Evolutionary conservation across 2,888 invertebrate genomes (phyloP), one percentile per base, ranked within the genome.

Genomic region (Stictocephala bisonia): DNA sequence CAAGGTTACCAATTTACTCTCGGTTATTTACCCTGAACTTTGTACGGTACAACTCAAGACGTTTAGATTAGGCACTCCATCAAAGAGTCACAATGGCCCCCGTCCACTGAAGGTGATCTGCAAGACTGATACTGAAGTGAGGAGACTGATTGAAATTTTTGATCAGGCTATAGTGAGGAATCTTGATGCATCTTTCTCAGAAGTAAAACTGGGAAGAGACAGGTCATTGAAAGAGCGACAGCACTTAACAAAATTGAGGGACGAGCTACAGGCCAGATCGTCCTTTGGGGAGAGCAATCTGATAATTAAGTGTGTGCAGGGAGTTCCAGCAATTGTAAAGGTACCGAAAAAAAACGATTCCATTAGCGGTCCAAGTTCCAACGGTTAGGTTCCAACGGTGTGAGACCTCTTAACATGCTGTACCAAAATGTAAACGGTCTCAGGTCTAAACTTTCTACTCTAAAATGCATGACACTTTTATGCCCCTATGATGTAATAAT

Each of bases 341-440:
- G n/a, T n/a, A n/a, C n/a, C n/a, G n/a, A n/a, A n/a, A n/a, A n/a
- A n/a, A n/a, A 56, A 56, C 18, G 29, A 31, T 2, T n/a, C n/a
- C n/a, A n/a, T n/a, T n/a, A n/a, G n/a, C n/a, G n/a, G n/a, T n/a
- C n/a, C n/a, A n/a, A n/a, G n/a, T n/a, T n/a, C n/a, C n/a, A n/a
- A n/a, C n/a, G n/a, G n/a, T n/a, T 29, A 56, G 18, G 2, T 7
- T 56, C 9, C 56, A 56, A 56, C 56, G 56, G 56, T 56, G 29
- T 29, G 18, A 13, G 3, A 31, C 31, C 53, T 6, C 15, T 53
- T 29, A 29, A 18, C 13, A 29, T 29, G 29, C 18, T 29, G 31
- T 56, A 56, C 31, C 31, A 56, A 29, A 56, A 56, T 29, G 56
- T 56, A 15, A 56, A 56, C 22, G 29, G 56, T 56, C 29, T 56